Percentiles rank a stretch among this genome's conserved stretches.
These are phyloP conservation scores for Monodelphis domestica DNA, from an alignment of 2,797 vertebrate species.

Conservation along the genomic window DNA sequence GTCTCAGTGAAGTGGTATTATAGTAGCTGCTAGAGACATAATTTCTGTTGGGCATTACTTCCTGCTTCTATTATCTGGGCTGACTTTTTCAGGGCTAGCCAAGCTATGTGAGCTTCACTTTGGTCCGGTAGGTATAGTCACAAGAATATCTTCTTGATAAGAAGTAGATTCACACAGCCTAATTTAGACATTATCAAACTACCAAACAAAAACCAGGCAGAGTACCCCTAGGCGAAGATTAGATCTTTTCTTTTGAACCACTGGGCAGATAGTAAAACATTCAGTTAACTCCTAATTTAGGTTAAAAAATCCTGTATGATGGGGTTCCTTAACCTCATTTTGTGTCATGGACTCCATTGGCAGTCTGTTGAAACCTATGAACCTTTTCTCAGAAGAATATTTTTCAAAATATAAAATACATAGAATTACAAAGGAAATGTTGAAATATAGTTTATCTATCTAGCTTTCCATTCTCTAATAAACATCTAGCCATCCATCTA, in stretches of 20 bases:
- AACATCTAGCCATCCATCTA: no score
- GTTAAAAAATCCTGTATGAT: neutral
- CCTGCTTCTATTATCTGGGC: neutral
- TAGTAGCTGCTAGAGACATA: neutral
- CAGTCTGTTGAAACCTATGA: neutral
- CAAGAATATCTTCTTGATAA: neutral
- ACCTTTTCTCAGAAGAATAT: neutral
- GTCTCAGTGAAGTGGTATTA: neutral
- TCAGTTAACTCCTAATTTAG: neutral
- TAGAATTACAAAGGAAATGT: neutral
- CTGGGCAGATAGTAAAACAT: neutral
- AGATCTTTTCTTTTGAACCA: neutral
- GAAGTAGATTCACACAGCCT: neutral
- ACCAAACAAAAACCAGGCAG: neutral
- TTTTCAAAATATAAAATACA: neutral
- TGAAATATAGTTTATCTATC: neutral
- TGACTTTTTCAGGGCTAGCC: neutral
- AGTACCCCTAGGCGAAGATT: neutral
- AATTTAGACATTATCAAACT: neutral
- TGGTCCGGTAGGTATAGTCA: neutral
- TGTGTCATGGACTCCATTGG: neutral
- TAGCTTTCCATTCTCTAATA: no score
- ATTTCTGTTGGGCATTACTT: neutral
- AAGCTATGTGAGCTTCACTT: neutral
- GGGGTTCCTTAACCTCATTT: neutral